Conservation (phyloP, 2,888 invertebrate species). For the Agonopterix arenella region DNA sequence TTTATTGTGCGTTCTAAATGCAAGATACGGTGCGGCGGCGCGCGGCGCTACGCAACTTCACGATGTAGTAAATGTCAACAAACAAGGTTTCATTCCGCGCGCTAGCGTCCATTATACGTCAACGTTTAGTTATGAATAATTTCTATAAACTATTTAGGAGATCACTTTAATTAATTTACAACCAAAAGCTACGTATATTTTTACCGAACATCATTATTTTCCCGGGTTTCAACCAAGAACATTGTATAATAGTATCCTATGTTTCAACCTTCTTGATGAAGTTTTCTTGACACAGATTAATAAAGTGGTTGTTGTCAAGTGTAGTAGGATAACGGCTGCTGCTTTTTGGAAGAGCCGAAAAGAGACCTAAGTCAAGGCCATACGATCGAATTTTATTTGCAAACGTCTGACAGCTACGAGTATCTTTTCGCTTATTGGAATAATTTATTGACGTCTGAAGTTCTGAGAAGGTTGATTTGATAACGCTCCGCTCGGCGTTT, state of each 20-base stretch:
- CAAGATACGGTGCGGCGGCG: slow-evolving; percentile 53
- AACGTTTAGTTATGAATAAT: not conserved
- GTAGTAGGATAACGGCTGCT: slow-evolving; percentile 1
- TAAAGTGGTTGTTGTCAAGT: slow-evolving; percentile 1
- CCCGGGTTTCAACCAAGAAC: not conserved
- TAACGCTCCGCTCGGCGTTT: no score
- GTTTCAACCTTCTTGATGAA: not conserved
- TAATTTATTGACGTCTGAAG: no score
- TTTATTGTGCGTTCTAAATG: slow-evolving; percentile 33
- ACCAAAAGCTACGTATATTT: slow-evolving; percentile 1
- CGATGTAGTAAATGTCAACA: slow-evolving; percentile 36
- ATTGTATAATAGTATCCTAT: no score
- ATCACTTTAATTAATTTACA: no score
- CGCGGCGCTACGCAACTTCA: slow-evolving; percentile 54
- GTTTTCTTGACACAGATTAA: slow-evolving; percentile 4
- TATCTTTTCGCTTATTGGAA: no score
- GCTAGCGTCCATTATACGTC: slow-evolving; percentile 9
- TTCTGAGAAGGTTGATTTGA: no score
- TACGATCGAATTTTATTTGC: no score
- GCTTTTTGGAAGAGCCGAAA: no score
- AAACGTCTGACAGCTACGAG: no score
- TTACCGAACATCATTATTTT: slow-evolving; percentile 1
- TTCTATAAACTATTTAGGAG: not conserved
- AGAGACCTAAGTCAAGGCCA: no score
- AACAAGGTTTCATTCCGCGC: slow-evolving; percentile 22